A percentile compares a stretch with the other conserved stretches of the same genome.
Evolutionary conservation across 1,140 invertebrate genomes (phyloP).

Genomic region (Lepidotrigona ventralis): DNA sequence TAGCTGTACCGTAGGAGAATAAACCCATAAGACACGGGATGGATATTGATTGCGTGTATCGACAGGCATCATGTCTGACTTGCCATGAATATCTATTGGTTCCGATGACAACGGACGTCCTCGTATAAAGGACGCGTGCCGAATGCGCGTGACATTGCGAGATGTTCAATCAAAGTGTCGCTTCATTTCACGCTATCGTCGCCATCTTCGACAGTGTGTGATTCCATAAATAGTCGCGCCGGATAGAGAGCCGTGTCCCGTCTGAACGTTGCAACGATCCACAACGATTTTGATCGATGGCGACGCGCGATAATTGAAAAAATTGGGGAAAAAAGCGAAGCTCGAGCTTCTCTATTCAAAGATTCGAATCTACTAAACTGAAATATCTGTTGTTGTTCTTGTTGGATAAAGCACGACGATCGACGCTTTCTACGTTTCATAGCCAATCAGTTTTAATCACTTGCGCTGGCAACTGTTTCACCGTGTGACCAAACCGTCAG

Average conservation of each 20-base stretch:
- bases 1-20: not conserved
- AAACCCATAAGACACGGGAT: slow-evolving; percentile 21
- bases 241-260: not conserved
- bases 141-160: slow-evolving; percentile 40
- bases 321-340: not conserved
- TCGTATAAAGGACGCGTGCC: slow-evolving; percentile 30
- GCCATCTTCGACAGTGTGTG: slow-evolving; percentile 22
- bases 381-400: not conserved
- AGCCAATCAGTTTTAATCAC: no score
- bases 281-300: not conserved
- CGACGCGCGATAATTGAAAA: not conserved
- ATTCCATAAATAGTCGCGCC: slow-evolving; percentile 5
- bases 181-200: slow-evolving; percentile 16
- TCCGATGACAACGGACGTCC: slow-evolving; percentile 30
- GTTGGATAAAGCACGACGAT: no score
- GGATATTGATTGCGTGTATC: slow-evolving; percentile 29
- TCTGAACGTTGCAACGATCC: not conserved
- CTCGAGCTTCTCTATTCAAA: not conserved
- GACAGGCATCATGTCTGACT: slow-evolving; percentile 37
- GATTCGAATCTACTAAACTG: not conserved
- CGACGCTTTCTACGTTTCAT: no score
- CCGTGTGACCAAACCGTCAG: no score
- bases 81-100: slow-evolving; percentile 49
- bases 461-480: no score
- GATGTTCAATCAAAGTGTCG: slow-evolving; percentile 42